These are phyloP conservation scores for Carassius gibelio DNA, from an alignment of 2,113 vertebrate genomes.

Conservation along the genomic window DNA sequence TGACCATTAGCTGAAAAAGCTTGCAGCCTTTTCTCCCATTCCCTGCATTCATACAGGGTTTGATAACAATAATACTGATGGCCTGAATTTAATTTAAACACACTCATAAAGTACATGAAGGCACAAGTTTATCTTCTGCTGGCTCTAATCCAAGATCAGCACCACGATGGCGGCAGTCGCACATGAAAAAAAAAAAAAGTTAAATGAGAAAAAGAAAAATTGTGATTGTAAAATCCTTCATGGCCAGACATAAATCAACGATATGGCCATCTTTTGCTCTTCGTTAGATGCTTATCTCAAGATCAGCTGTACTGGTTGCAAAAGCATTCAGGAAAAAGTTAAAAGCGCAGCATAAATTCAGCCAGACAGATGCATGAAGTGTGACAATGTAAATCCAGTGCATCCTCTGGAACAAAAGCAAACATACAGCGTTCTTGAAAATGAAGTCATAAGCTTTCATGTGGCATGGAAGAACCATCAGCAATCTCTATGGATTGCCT, in stretches of 20 bases:
- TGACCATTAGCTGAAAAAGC: constrained; percentile 15
- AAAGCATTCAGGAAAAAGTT: constrained; percentile 14
- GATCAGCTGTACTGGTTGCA: constrained; percentile 18
- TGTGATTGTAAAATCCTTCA: constrained; percentile 16
- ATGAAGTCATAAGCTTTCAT: constrained; percentile 28
- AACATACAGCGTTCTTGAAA: constrained; percentile 25
- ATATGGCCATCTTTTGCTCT: neutral
- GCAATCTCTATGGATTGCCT: constrained; percentile 1
- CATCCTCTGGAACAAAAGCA: constrained; percentile 49
- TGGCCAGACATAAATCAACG: constrained; percentile 28
- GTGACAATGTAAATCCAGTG: constrained; percentile 45
- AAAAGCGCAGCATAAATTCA: constrained; percentile 46
- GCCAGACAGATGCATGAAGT: constrained; percentile 44
- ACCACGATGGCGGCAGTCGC: constrained; percentile 56
- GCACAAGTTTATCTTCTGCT: constrained; percentile 48
- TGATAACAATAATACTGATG: constrained; percentile 34
- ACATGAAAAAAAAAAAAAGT: constrained; percentile 25
- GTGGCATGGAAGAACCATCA: constrained; percentile 3
- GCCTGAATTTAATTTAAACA: constrained; percentile 50
- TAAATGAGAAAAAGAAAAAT: neutral
- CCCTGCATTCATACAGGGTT: neutral
- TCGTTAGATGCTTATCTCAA: constrained; percentile 14
- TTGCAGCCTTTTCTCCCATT: neutral
- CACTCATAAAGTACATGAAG: constrained; percentile 35
- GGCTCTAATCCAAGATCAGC: constrained; percentile 59